A percentile compares a stretch with the other conserved stretches of the same genome.
Conservation (phyloP, 2,113 vertebrate genomes). For the Myotis yumanensis region DNA sequence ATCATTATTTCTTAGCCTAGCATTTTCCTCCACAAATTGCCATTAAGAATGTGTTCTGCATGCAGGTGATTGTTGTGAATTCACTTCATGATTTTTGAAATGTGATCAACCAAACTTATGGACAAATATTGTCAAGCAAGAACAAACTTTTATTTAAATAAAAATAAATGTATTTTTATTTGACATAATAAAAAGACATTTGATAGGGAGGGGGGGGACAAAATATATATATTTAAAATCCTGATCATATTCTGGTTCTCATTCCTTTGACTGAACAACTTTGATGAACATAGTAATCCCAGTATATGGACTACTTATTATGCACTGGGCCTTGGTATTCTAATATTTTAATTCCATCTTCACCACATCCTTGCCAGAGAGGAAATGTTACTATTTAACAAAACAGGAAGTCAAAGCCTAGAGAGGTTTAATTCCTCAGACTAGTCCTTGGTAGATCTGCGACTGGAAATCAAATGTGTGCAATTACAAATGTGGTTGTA, state of each 20-base stretch:
- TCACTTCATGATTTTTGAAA: background rate
- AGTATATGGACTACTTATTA: background rate
- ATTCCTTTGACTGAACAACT: background rate
- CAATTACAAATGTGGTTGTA: too few species aligned
- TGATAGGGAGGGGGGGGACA: background rate
- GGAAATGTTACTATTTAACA: background rate
- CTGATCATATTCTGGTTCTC: background rate
- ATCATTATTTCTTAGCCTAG: background rate
- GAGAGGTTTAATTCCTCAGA: background rate
- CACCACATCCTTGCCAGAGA: background rate
- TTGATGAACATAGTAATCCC: background rate
- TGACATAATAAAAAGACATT: background rate
- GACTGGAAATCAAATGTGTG: too few species aligned
- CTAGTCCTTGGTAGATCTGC: too few species aligned
- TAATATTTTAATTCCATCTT: background rate
- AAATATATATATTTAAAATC: background rate
- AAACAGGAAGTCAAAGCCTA: background rate
- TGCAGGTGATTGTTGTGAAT: background rate
- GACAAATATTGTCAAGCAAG: background rate
- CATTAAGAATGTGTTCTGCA: background rate
- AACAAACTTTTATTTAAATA: background rate
- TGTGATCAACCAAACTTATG: background rate
- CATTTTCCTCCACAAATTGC: background rate
- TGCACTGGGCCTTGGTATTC: background rate
- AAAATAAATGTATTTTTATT: too few species aligned